A percentile compares a stretch with the other conserved stretches of the same genome.
These are phyloP conservation scores for Paedocypris sp. DNA, from an alignment of 2,113 vertebrate species.

Conservation along the genomic window DNA sequence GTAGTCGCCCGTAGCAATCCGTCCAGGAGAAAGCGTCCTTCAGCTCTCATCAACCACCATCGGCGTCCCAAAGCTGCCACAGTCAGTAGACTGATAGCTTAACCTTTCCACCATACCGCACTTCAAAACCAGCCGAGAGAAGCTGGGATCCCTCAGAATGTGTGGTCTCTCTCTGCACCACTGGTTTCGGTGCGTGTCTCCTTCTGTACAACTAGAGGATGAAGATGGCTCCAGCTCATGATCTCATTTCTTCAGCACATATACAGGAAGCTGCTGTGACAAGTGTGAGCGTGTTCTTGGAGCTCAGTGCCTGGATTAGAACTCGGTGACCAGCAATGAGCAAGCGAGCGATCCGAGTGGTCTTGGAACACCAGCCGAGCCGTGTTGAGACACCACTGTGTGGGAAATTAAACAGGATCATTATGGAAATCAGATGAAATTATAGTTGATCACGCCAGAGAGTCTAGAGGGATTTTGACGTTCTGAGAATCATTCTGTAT, in stretches of 20 bases:
- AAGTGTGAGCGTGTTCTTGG: background rate
- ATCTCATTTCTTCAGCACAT: background rate
- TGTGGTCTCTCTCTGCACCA: constrained; percentile 53
- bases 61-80: constrained; percentile 36
- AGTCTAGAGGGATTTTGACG: background rate
- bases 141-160: constrained; percentile 40
- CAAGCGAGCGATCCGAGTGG: constrained; percentile 1
- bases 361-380: background rate
- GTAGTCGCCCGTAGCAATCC: constrained; percentile 36
- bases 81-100: constrained; percentile 48
- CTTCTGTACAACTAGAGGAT: constrained; percentile 27
- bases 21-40: constrained; percentile 59
- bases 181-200: constrained; percentile 41
- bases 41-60: constrained; percentile 45
- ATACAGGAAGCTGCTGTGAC: background rate
- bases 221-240: constrained; percentile 15
- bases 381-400: background rate
- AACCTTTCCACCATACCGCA: constrained; percentile 37
- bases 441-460: background rate
- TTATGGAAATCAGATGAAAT: too few relatives aligned
- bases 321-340: background rate
- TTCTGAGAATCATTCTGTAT: background rate
- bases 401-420: too few relatives aligned
- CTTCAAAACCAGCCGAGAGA: constrained; percentile 43
- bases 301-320: constrained; percentile 1